These are phyloP conservation scores for Nymphicus hollandicus DNA, from an alignment of 2,113 vertebrate genomes.

Conservation along the genomic window DNA sequence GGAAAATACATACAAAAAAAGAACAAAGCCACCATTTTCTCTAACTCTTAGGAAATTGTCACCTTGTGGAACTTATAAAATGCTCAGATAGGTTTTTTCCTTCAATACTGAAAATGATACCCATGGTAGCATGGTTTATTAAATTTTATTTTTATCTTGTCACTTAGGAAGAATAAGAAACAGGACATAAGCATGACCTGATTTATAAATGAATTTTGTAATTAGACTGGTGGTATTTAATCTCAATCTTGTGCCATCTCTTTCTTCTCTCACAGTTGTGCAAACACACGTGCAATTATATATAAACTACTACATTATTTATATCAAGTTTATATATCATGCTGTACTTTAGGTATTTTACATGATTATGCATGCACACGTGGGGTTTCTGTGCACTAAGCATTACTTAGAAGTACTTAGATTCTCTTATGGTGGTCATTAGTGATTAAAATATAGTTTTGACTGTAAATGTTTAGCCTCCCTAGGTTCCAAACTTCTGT, in stretches of 20 bases:
- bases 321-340: background rate
- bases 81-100: background rate
- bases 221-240: background rate
- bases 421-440: background rate
- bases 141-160: background rate
- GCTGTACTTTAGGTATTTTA: background rate
- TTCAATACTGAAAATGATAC: no score
- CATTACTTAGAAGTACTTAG: background rate
- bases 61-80: background rate
- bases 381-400: background rate
- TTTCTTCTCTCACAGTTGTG: background rate
- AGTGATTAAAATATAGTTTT: background rate
- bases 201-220: background rate
- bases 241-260: background rate
- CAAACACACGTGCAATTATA: background rate
- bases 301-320: background rate
- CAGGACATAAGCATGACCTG: background rate
- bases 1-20: background rate
- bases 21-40: background rate
- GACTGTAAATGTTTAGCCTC: background rate
- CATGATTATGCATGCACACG: no score
- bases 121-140: background rate
- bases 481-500: background rate
- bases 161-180: background rate
- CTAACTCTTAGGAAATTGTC: background rate